Evolutionary conservation across 2,888 invertebrate genomes (phyloP), one percentile per base, ranked within the genome.

Genomic region (Lasioglossum lativentre): DNA sequence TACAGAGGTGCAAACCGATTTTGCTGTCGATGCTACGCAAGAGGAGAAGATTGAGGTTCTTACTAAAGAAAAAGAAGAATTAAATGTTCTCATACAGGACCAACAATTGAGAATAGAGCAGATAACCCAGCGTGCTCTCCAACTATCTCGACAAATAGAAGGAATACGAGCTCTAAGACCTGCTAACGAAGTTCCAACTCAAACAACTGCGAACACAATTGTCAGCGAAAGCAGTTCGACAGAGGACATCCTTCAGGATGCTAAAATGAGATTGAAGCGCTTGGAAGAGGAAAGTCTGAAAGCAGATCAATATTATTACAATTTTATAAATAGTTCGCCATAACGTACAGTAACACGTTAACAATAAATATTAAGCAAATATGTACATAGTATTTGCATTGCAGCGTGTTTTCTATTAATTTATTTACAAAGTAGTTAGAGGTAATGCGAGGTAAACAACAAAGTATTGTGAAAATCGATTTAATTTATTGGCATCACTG

Each of bases 211-310:
- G 0, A 93, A 92, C 38, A 93, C 93, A 27, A 73, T 94, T 30
- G 85, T 94, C 4, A 95, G 95, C 73, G 95, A 95, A 81, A 94
- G 93, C 27, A 95, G 95, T 87, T 95, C 95, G 1, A 95, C 95
- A 0, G 95, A 95, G 72, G 95, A 95, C 78, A 94, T 95, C 75
- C 88, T 95, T 68, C 94, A 94, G 38, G 95, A 95, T 81, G 95
- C 95, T 2, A 95, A 93, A 88, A 90, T 93, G 78, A 92, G 95
- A 4, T 87, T 95, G 0, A 93, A 90, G 66, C 92, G 94, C 23
- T 84, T 95, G 4, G 95, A 95, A 59, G 94, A 95, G 78, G 95
- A 95, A 82, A 95, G 93, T 83, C 79, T 93, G 8, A 93, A 90
- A 79, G 95, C 95, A 12, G 94, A 95, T 86, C 92, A 94, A 75